These are phyloP conservation scores for Lithophane leautieri DNA, from an alignment of 2,888 invertebrate genomes.

Conservation along the genomic window DNA sequence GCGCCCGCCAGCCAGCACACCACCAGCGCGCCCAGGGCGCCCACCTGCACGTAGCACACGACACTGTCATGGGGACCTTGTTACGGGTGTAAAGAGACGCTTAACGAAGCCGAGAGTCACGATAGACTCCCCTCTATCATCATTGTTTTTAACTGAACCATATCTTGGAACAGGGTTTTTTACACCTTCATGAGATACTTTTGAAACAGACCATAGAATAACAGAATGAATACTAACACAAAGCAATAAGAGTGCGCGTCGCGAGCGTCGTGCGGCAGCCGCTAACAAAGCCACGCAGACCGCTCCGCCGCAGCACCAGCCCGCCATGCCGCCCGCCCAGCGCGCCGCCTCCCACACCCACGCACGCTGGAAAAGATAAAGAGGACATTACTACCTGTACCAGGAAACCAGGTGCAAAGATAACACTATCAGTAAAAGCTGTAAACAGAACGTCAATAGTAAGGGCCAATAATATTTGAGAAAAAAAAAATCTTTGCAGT, in stretches of 20 bases:
- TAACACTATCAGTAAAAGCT: background rate
- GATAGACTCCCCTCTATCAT: background rate
- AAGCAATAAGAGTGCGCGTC: slow-evolving; percentile 96
- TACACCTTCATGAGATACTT: background rate
- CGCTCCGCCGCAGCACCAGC: slow-evolving; percentile 95
- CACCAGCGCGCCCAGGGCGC: slow-evolving; percentile 93
- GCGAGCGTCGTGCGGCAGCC: slow-evolving; percentile 96
- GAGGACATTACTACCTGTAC: background rate
- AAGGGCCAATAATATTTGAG: too few species aligned
- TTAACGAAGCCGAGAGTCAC: background rate
- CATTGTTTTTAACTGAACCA: background rate
- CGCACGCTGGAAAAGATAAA: slow-evolving; percentile 86
- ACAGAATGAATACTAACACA: slow-evolving; percentile 89
- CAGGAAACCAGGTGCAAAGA: background rate
- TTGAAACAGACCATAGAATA: background rate
- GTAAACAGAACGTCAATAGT: background rate
- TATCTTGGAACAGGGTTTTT: background rate
- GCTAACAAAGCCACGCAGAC: slow-evolving; percentile 97
- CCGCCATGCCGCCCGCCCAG: slow-evolving; percentile 97
- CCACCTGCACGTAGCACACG: slow-evolving; percentile 74
- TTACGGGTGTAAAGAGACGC: background rate
- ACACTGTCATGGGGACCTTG: background rate
- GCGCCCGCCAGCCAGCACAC: slow-evolving; percentile 97
- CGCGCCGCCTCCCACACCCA: slow-evolving; percentile 94
- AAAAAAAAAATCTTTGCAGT: too few species aligned